Evolutionary conservation across 1,140 invertebrate genomes (phyloP), one percentile per base, ranked within the genome.

Genomic region (Liolophura sinensis): DNA sequence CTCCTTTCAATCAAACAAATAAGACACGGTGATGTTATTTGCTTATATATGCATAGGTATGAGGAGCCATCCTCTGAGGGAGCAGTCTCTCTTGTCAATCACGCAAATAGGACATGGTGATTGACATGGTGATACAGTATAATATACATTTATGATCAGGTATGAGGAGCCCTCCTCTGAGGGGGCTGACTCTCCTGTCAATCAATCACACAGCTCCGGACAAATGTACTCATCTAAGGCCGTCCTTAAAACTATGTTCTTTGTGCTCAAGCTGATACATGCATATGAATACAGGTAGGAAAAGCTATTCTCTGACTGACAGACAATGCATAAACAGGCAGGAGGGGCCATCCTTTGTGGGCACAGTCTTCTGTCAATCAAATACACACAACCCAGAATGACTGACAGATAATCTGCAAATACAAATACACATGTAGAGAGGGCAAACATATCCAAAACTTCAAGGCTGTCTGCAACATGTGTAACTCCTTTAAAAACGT

Each of bases 321-420:
- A 40, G 31, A 40, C 9, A 40, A 40, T 5, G 9, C 9, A 40
- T 40, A 40, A 40, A 40, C 31, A 40, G 9, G 31, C 31, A 40
- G 31, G 9, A 40, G 31, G 31, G 31, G 9, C 31, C 9, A 40
- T 40, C n/a, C n/a, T 40, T 62, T 76, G 71, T 4, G 66, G 70
- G 25, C 73, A 69, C 73, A 71, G 55, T 70, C 71, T 59, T 69
- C 63, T 60, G 59, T 27, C 20, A 54, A 20, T 76, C 74, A 51
- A 71, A 71, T n/a, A n/a, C 51, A 54, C n/a, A 54, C 51, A 54
- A 54, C 51, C 3, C 12, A 54, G 12, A 4, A n/a, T 54, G 31
- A 40, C 9, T 40, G 51, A 12, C 12, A 12, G 51, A 54, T 54
- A 24, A 3, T 5, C 3, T 54, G 7, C 12, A 54, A 3, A 7